Evolutionary conservation across 2,888 invertebrate species (phyloP).

Genomic region (Kryphioiulus occultus): DNA sequence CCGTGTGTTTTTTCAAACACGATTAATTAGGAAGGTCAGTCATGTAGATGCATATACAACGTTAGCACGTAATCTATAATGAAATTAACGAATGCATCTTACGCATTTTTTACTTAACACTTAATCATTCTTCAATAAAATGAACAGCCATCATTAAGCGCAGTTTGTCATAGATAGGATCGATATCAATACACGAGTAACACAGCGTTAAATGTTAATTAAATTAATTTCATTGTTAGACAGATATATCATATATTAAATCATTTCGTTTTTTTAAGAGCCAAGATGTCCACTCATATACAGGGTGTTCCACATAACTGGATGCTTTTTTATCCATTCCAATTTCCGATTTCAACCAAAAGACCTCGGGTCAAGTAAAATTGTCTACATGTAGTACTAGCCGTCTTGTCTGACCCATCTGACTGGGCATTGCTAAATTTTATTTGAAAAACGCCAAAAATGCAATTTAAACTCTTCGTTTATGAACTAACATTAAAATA

Average conservation of each 20-base stretch:
- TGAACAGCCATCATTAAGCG: background rate
- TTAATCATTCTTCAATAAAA: slow-evolving; percentile 29
- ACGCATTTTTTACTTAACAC: background rate
- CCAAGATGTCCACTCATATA: background rate
- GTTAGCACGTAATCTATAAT: slow-evolving; percentile 16
- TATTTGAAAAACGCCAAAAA: no score
- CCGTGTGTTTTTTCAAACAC: background rate
- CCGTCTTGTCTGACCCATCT: no score
- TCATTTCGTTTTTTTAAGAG: background rate
- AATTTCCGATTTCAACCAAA: no score
- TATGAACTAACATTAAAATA: no score
- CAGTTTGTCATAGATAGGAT: slow-evolving; percentile 10
- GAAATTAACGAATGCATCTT: slow-evolving; percentile 4
- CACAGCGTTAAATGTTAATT: background rate
- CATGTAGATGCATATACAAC: background rate
- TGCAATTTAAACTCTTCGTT: no score
- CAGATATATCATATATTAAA: background rate
- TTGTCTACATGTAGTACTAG: no score
- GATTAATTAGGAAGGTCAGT: slow-evolving; percentile 8
- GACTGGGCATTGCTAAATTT: no score
- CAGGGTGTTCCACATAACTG: background rate
- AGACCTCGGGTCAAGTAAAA: no score
- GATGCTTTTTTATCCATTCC: no score
- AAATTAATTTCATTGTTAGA: background rate
- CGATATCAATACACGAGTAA: background rate